Percentiles rank a stretch among this genome's conserved stretches.
phyloP scores from a whole-genome alignment of 2,888 invertebrate species.

The Xestia rhomboidea region DNA sequence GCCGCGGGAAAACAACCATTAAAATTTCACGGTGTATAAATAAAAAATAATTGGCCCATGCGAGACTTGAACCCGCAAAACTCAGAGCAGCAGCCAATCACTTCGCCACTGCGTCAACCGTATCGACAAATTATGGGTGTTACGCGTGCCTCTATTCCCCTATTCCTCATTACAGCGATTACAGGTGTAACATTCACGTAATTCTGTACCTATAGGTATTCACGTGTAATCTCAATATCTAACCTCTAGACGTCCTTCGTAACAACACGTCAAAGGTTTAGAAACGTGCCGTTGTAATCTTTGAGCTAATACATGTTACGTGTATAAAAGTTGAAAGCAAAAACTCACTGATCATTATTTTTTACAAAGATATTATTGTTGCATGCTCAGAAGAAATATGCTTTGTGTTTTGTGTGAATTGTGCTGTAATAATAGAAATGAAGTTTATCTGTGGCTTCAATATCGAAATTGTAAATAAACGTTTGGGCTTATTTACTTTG shows the following conservation, averaged over 20 bases:
- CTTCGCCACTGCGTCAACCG: too few relatives aligned
- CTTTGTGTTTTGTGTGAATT: slow-evolving; percentile 6
- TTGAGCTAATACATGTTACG: slow-evolving; percentile 32
- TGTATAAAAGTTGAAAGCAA: slow-evolving; percentile 42
- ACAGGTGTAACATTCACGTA: slow-evolving; percentile 5
- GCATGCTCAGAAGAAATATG: slow-evolving; percentile 4
- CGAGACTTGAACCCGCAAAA: too few relatives aligned
- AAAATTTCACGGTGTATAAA: too few relatives aligned
- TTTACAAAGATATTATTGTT: background rate
- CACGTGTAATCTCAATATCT: background rate
- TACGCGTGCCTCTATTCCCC: too few relatives aligned
- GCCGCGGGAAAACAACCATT: too few relatives aligned
- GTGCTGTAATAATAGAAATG: background rate
- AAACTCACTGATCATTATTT: slow-evolving; percentile 60
- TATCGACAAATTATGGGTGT: too few relatives aligned
- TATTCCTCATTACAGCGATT: background rate
- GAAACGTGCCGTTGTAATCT: slow-evolving; percentile 46
- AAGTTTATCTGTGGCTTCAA: background rate
- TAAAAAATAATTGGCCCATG: too few relatives aligned
- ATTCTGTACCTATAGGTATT: background rate
- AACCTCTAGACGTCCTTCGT: slow-evolving; percentile 61
- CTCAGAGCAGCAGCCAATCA: too few relatives aligned
- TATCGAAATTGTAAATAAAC: slow-evolving; percentile 1
- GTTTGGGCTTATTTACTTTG: background rate
- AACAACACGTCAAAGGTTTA: slow-evolving; percentile 29